These are phyloP conservation scores for Zosterops borbonicus DNA, from an alignment of 2,113 vertebrate species.

Conservation along the genomic window DNA sequence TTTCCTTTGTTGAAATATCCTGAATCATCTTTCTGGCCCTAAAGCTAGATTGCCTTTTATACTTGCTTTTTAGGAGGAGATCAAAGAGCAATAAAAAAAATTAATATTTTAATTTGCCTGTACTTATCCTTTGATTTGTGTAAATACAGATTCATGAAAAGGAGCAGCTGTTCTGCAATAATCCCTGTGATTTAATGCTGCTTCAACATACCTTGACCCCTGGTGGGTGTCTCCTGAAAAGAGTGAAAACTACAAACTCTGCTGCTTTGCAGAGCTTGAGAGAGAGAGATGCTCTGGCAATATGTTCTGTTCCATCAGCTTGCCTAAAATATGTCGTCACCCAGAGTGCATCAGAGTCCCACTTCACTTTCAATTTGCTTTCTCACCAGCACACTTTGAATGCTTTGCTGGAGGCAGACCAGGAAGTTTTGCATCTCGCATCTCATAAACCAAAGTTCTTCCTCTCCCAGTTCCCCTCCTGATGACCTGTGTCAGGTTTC, in stretches of 20 bases:
- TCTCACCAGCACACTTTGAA: not conserved
- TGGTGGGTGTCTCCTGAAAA: not conserved
- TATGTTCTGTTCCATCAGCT: not conserved
- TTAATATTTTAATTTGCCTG: not conserved
- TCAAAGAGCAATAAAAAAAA: constrained; percentile 22
- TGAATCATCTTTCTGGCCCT: not conserved
- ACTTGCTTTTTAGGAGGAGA: not conserved
- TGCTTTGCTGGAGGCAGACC: not conserved
- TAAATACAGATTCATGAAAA: not conserved
- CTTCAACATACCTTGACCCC: not conserved
- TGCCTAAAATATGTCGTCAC: not conserved
- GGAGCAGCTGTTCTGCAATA: not conserved
- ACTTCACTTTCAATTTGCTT: not conserved
- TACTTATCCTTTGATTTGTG: constrained; percentile 8
- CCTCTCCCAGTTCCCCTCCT: not conserved
- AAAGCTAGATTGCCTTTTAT: not conserved
- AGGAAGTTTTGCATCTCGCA: not conserved
- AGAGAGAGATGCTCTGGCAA: not conserved
- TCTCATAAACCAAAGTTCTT: not conserved
- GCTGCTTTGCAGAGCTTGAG: not conserved
- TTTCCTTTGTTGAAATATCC: not conserved
- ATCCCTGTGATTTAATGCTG: constrained; percentile 8
- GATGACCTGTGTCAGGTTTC: not conserved
- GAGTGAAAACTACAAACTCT: not conserved
- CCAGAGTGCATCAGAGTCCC: not conserved